Evolutionary conservation across 2,113 vertebrate species (phyloP).

Genomic region (Calonectris borealis): DNA sequence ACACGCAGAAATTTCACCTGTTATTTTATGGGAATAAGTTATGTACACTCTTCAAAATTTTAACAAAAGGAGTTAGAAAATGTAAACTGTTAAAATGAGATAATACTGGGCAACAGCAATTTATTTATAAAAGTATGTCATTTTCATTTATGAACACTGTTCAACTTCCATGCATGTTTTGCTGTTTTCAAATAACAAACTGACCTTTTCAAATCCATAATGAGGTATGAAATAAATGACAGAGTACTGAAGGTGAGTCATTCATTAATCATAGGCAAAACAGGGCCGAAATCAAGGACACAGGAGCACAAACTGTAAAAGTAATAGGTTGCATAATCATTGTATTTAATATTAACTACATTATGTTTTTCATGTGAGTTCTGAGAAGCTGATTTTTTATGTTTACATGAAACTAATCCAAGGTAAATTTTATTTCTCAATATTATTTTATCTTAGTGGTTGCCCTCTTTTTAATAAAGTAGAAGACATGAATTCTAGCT

Average conservation of each 20-base stretch:
- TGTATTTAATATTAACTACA: conserved; percentile 77
- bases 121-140: neutral
- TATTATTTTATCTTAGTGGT: conserved; percentile 30
- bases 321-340: conserved; percentile 69
- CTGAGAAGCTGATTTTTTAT: conserved; percentile 47
- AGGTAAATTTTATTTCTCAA: conserved; percentile 64
- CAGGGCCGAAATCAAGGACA: conserved; percentile 64
- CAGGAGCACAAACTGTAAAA: conserved; percentile 44
- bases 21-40: neutral
- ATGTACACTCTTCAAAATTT: neutral
- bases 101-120: neutral
- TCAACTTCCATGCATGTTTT: conserved; percentile 19
- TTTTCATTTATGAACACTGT: neutral
- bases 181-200: conserved; percentile 36
- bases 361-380: conserved; percentile 66
- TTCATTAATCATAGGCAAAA: conserved; percentile 80
- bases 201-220: conserved; percentile 80
- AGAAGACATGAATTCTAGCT: neutral
- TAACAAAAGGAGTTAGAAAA: neutral
- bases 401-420: conserved; percentile 61
- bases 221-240: conserved; percentile 81
- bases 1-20: neutral
- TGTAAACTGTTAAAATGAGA: neutral
- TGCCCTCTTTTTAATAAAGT: neutral
- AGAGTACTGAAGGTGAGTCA: conserved; percentile 74